phyloP scores from a whole-genome alignment of 2,797 vertebrate genomes.

The Okamejei kenojei region DNA sequence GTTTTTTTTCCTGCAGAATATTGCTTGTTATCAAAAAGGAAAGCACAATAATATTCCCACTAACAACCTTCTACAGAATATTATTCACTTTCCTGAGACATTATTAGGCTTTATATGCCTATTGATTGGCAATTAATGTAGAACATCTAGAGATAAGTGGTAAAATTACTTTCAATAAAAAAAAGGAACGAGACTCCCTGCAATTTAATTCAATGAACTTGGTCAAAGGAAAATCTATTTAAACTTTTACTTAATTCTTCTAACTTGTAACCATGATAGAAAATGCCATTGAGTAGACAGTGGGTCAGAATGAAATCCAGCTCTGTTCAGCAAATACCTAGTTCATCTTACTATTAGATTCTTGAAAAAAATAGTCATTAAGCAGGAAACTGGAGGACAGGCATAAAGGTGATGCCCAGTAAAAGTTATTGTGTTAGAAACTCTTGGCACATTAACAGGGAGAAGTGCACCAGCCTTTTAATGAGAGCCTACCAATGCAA shows the following conservation, averaged over 20 bases:
- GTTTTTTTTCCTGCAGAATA: not conserved
- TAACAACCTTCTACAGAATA: not conserved
- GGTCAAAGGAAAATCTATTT: not conserved
- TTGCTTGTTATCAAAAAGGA: not conserved
- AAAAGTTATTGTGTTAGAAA: not conserved
- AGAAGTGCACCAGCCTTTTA: too few relatives aligned
- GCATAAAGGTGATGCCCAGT: not conserved
- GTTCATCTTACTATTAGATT: not conserved
- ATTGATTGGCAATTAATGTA: not conserved
- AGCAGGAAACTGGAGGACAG: not conserved
- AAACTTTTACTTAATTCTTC: not conserved
- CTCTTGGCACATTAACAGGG: too few relatives aligned
- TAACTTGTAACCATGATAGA: not conserved
- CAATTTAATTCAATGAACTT: not conserved
- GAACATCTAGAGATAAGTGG: not conserved
- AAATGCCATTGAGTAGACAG: not conserved
- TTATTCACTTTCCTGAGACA: not conserved
- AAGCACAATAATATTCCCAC: too few relatives aligned
- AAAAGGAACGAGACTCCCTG: not conserved
- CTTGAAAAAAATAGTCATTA: not conserved
- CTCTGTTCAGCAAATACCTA: not conserved
- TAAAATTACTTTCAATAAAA: not conserved
- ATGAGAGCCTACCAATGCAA: too few relatives aligned
- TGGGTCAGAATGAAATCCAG: not conserved
- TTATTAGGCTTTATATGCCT: not conserved